Percentiles rank a stretch among this genome's conserved stretches.
Evolutionary conservation across 2,113 vertebrate genomes (phyloP).

Genomic region (Eonycteris spelaea): DNA sequence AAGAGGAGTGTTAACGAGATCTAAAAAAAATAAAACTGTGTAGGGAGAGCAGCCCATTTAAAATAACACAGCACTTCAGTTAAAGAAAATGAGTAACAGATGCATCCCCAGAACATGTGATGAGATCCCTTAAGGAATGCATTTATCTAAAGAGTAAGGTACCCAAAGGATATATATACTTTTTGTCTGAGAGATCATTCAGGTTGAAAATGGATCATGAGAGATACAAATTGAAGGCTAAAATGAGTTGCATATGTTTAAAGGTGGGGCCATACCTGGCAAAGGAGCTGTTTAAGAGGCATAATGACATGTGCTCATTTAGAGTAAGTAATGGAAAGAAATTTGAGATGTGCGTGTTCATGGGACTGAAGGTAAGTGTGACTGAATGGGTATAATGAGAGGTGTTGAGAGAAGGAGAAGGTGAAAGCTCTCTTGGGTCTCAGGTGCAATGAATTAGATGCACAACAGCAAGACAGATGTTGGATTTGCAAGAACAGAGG

Average conservation of each 20-base stretch:
- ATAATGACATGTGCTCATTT: not conserved
- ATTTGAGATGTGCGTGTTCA: not conserved
- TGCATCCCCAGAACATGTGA: not conserved
- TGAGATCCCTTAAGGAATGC: not conserved
- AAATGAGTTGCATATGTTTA: not conserved
- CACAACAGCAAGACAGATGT: not conserved
- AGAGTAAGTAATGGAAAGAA: not conserved
- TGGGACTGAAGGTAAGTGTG: not conserved
- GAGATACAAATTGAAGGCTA: not conserved
- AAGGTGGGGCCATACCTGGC: not conserved
- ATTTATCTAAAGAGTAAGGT: not conserved
- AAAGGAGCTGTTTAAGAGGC: not conserved
- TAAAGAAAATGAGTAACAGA: not conserved
- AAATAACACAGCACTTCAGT: not conserved
- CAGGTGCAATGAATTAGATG: not conserved
- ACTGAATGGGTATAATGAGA: not conserved
- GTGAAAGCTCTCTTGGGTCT: not conserved
- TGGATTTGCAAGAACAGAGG: not conserved
- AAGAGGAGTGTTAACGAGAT: not conserved
- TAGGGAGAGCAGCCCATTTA: not conserved
- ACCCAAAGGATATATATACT: not conserved
- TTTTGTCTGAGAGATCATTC: not conserved
- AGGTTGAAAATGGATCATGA: not conserved
- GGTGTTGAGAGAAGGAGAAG: not conserved
- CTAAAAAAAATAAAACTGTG: not conserved